Conservation (phyloP, 1,140 invertebrate species). For the Magallana ariakensis region DNA sequence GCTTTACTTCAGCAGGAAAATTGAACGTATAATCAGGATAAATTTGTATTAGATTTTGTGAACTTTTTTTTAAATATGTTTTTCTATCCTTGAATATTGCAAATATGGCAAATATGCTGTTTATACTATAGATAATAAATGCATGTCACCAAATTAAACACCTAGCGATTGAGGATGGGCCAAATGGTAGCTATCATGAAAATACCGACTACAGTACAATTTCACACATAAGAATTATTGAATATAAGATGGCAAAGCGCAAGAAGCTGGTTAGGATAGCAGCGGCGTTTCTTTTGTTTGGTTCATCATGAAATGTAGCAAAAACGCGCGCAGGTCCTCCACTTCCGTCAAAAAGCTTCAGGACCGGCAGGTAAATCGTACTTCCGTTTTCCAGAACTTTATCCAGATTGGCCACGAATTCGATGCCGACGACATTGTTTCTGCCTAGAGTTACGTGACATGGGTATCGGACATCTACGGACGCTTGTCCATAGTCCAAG, state of each 20-base stretch:
- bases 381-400: constrained; percentile 50
- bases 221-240: not conserved
- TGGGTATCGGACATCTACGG: not conserved
- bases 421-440: constrained; percentile 52
- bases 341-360: constrained; percentile 56
- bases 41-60: too few species aligned
- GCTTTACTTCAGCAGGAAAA: too few species aligned
- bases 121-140: too few species aligned
- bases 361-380: constrained; percentile 48
- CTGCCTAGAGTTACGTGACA: constrained; percentile 40
- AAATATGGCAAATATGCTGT: too few species aligned
- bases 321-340: constrained; percentile 59
- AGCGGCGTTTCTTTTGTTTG: constrained; percentile 35
- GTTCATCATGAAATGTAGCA: constrained; percentile 54
- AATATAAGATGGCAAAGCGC: not conserved
- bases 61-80: too few species aligned
- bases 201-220: too few species aligned
- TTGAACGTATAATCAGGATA: too few species aligned
- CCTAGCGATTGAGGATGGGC: too few species aligned
- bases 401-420: constrained; percentile 60
- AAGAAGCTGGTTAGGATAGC: not conserved
- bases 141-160: too few species aligned
- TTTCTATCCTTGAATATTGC: too few species aligned
- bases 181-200: too few species aligned
- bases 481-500: constrained; percentile 80